These are phyloP conservation scores for Dipodomys stephensi DNA, from an alignment of 2,113 vertebrate genomes.

Conservation along the genomic window DNA sequence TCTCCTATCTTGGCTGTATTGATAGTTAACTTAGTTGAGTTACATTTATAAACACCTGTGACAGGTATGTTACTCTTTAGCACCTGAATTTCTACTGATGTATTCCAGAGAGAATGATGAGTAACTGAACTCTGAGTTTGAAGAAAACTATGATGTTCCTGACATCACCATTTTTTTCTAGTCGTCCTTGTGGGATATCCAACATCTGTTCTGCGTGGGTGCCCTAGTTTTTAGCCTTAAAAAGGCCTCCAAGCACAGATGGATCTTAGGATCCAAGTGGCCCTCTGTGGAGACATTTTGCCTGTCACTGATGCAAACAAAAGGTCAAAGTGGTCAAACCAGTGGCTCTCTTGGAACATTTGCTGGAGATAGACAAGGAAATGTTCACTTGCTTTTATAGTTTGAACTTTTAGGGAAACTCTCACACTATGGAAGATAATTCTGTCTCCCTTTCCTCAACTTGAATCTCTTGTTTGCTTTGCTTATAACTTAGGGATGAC, in stretches of 20 bases:
- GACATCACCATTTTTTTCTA: background rate
- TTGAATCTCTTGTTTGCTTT: background rate
- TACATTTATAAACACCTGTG: background rate
- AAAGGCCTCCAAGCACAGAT: background rate
- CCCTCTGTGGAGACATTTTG: background rate
- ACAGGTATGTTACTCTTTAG: background rate
- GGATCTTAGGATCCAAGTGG: background rate
- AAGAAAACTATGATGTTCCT: background rate
- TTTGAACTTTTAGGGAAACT: background rate
- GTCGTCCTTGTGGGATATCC: background rate
- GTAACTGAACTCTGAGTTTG: background rate
- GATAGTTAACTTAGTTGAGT: background rate
- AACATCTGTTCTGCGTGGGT: background rate
- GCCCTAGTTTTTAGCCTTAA: background rate
- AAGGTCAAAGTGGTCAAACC: background rate
- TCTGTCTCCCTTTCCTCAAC: background rate
- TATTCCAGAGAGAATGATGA: slow-evolving; percentile 6
- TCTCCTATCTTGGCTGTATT: background rate
- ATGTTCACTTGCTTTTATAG: background rate
- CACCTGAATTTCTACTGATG: background rate
- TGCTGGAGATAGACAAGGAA: background rate
- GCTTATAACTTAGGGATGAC: background rate
- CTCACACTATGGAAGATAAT: background rate
- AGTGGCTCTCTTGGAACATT: background rate
- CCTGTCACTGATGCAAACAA: background rate